A percentile compares a stretch with the other conserved stretches of the same genome.
Conservation (phyloP, 2,888 invertebrate species). For the Nomada hirtipes region DNA sequence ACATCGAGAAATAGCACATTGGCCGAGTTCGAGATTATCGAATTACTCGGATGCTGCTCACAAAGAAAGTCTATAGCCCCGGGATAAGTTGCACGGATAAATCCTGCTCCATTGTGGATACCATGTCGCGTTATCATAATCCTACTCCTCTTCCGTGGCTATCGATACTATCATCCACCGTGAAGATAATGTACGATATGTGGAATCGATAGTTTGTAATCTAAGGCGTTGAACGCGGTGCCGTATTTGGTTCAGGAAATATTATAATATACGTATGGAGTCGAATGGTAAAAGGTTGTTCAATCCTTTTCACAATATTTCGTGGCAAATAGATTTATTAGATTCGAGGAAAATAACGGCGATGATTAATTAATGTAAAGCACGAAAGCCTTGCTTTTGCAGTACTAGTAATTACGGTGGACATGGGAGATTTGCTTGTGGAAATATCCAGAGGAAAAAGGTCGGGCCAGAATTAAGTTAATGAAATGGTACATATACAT, state of each 20-base stretch:
- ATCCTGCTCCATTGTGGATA: conserved; percentile 2
- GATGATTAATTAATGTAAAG: too few relatives aligned
- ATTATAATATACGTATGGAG: too few relatives aligned
- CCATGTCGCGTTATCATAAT: conserved; percentile 32
- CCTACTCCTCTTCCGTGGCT: not conserved
- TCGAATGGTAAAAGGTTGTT: too few relatives aligned
- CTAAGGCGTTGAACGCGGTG: not conserved
- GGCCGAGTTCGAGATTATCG: conserved; percentile 43
- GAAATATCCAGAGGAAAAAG: too few relatives aligned
- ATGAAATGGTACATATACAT: too few relatives aligned
- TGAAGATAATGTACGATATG: not conserved
- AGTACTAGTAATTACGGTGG: too few relatives aligned
- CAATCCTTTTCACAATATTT: too few relatives aligned
- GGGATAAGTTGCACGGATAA: conserved; percentile 29
- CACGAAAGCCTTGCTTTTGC: too few relatives aligned
- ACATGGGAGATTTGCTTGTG: too few relatives aligned
- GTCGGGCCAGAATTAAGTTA: too few relatives aligned
- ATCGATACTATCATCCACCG: not conserved
- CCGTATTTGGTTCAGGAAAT: not conserved
- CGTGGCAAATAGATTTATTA: too few relatives aligned
- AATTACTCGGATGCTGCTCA: conserved; percentile 48
- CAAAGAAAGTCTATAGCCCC: conserved; percentile 35
- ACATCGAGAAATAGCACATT: conserved; percentile 40
- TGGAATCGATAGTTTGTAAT: conserved; percentile 9
- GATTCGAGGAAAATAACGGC: too few relatives aligned